Evolutionary conservation across 2,797 vertebrate genomes (phyloP), one percentile per base, ranked within the genome.

Genomic region (Myotis myotis): DNA sequence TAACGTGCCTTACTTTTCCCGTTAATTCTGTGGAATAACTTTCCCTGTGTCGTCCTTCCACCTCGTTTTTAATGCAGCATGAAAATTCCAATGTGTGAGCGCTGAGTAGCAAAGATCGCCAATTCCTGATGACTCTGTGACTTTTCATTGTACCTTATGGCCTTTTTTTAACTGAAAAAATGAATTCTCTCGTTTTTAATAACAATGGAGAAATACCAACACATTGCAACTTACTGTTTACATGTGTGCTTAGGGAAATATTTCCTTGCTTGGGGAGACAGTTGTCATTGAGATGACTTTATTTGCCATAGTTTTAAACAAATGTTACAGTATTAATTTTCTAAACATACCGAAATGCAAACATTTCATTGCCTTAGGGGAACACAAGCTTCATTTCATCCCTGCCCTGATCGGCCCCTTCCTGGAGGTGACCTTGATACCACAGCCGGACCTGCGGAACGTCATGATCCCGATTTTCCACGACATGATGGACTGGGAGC

Each of bases 401-500:
- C 99, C 99, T 25, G 99, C 99, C 0, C 98, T 99, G 98, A 99
- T 99, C 23, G 99, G 99, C 44, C 99, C 99, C 0, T 99, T 99
- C 98, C 98, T 99, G 96, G 99, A 99, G 98, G 99, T 99, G 97
- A 99, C 99, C 23, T 98, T 99, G 97, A 99, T 99, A 78, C 99
- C 99, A 70, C 99, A 99, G 97, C 98, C 99, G 5, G 99, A 99
- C 97, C 98, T 99, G 92, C 99, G 99, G 89, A 99, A 99, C 91
- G 99, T 99, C 97, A 99, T 99, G 99, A 99, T 99, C 97, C 99
- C 99, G 70, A 99, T 99, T 98, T 99, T 99, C 97, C 99, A 99
- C 28, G 99, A 99, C 98, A 99, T 99, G 99, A 99, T 99, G 99
- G 99, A 99, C 97, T 99, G 99, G 99, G 99, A 99, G 96, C 99